Conservation (phyloP, 2,797 vertebrate species). For the Ambastaia sidthimunki region DNA sequence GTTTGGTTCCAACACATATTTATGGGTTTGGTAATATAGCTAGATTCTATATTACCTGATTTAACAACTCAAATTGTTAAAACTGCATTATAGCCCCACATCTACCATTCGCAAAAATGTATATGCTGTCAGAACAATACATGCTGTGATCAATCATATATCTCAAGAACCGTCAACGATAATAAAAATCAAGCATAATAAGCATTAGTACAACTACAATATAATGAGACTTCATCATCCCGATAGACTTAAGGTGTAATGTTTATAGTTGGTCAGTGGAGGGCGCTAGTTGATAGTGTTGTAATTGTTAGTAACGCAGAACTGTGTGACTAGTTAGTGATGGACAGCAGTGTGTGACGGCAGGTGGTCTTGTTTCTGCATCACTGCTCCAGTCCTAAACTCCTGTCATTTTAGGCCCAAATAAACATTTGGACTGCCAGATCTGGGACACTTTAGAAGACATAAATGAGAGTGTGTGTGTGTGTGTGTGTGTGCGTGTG, state of each 20-base stretch:
- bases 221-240: neutral
- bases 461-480: slow-evolving; percentile 13
- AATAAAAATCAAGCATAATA: neutral
- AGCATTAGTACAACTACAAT: neutral
- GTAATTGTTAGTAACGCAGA: neutral
- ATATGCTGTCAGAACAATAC: neutral
- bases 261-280: slow-evolving; percentile 31
- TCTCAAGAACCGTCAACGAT: neutral
- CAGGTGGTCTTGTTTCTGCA: slow-evolving; percentile 48
- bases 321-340: slow-evolving; percentile 12
- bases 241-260: slow-evolving; percentile 6
- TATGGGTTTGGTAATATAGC: too few relatives aligned
- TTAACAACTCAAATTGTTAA: neutral
- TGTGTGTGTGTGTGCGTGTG: neutral
- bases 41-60: too few relatives aligned
- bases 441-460: slow-evolving; percentile 12
- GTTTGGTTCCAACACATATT: too few relatives aligned
- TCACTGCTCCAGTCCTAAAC: slow-evolving; percentile 11
- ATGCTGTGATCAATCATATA: neutral
- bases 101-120: neutral
- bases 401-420: slow-evolving; percentile 26
- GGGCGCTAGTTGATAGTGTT: slow-evolving; percentile 37
- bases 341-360: slow-evolving; percentile 29
- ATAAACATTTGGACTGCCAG: slow-evolving; percentile 31
- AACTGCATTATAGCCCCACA: neutral